These are phyloP conservation scores for Oceanodroma leucorhoa DNA, from an alignment of 2,797 vertebrate species.

Conservation along the genomic window DNA sequence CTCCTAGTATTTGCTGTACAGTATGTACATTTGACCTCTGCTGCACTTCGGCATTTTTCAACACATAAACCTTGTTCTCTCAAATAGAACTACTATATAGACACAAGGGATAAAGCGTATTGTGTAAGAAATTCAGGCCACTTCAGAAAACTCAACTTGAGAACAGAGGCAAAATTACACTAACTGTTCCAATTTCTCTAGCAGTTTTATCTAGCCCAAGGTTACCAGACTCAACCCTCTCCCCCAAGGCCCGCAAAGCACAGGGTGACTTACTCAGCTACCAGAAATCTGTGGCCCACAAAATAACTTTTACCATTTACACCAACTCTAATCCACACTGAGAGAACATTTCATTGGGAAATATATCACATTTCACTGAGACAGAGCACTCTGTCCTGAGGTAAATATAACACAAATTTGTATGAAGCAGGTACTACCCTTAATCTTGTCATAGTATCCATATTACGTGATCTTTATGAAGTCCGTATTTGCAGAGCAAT, in stretches of 20 bases:
- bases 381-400: background rate
- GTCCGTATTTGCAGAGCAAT: background rate
- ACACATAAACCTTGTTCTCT: slow-evolving; percentile 56
- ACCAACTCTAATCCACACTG: background rate
- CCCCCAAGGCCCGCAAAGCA: background rate
- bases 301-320: background rate
- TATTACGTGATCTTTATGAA: background rate
- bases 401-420: background rate
- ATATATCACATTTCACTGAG: background rate
- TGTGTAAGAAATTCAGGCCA: slow-evolving; percentile 48
- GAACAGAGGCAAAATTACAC: background rate
- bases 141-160: slow-evolving; percentile 51
- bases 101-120: slow-evolving; percentile 55
- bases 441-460: background rate
- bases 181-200: background rate
- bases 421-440: background rate
- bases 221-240: background rate
- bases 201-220: background rate
- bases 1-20: slow-evolving; percentile 45
- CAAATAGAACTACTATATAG: slow-evolving; percentile 47
- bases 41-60: slow-evolving; percentile 6
- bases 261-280: background rate
- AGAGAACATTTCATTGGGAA: background rate
- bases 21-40: slow-evolving; percentile 35
- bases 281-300: background rate